Conservation (phyloP, 2,888 invertebrate species). For the Plagodis dolabraria region DNA sequence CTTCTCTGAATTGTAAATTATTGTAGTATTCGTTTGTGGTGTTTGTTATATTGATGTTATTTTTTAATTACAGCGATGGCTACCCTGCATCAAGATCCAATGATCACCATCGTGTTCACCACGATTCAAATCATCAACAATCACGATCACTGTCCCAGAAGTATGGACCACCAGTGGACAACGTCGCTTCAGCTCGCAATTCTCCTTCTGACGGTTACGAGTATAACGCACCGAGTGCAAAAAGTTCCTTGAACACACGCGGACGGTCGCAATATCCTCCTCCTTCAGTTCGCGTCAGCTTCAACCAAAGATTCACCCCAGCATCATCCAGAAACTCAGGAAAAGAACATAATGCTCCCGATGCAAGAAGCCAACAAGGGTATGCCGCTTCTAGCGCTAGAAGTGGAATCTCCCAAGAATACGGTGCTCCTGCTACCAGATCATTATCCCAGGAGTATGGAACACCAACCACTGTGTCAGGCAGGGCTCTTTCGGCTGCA, state of each 20-base stretch:
- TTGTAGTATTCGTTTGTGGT: too few species aligned
- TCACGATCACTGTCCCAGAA: slow-evolving; percentile 56
- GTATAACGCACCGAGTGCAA: slow-evolving; percentile 68
- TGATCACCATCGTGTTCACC: slow-evolving; percentile 13
- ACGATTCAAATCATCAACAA: slow-evolving; percentile 13
- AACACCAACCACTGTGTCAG: slow-evolving; percentile 23
- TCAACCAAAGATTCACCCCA: slow-evolving; percentile 21
- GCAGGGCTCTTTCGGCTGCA: slow-evolving; percentile 31
- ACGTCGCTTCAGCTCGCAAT: slow-evolving; percentile 50
- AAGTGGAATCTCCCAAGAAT: slow-evolving; percentile 39
- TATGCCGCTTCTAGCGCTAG: slow-evolving; percentile 49
- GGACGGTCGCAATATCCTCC: slow-evolving; percentile 12
- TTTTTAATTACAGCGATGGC: slow-evolving; percentile 18
- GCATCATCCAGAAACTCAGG: slow-evolving; percentile 10
- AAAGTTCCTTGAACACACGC: slow-evolving; percentile 61
- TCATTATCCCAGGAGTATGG: slow-evolving; percentile 37
- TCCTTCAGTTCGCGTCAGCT: slow-evolving; percentile 20
- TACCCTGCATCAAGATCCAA: slow-evolving; percentile 1
- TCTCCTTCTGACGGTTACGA: slow-evolving; percentile 38
- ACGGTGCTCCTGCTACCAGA: slow-evolving; percentile 22
- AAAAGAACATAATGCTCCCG: slow-evolving; percentile 9
- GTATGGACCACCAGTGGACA: slow-evolving; percentile 72
- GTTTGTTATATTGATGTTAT: too few species aligned
- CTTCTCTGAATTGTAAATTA: too few species aligned
- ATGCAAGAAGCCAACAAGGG: slow-evolving; percentile 34